Evolutionary conservation across 2,113 vertebrate species (phyloP).

Genomic region (Benitochromis conjunctus): DNA sequence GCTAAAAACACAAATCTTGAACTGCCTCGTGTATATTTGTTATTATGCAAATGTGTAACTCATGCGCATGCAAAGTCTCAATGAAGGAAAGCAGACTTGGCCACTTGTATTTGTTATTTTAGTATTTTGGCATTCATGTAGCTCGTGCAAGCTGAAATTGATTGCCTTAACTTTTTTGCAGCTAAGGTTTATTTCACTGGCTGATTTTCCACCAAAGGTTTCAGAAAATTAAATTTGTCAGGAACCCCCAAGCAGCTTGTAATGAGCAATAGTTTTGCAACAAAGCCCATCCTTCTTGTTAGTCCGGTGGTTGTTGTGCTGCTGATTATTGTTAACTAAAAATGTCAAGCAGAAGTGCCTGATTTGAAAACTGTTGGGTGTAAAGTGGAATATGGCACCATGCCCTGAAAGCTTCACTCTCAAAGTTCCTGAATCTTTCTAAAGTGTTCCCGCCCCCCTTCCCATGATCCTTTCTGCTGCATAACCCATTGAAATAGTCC

Average conservation of each 20-base stretch:
- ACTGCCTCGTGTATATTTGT: background rate
- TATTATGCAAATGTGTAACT: background rate
- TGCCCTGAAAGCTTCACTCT: background rate
- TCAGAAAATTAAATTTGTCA: background rate
- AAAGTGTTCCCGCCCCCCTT: background rate
- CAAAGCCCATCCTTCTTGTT: background rate
- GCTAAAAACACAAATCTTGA: background rate
- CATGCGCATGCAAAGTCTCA: background rate
- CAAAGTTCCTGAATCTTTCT: background rate
- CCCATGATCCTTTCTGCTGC: too few relatives aligned
- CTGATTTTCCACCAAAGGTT: background rate
- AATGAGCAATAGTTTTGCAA: background rate
- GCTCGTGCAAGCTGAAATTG: background rate
- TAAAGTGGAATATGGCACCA: background rate
- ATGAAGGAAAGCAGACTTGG: background rate
- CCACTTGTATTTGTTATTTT: background rate
- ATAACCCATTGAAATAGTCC: too few relatives aligned
- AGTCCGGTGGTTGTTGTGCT: background rate
- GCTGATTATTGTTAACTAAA: background rate
- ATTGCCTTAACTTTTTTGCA: background rate
- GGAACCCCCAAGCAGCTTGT: background rate
- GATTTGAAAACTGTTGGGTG: background rate
- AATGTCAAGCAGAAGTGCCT: background rate
- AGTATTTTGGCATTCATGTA: background rate
- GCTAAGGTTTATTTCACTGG: too few relatives aligned